phyloP scores from a whole-genome alignment of 35 echinoderm and acorn worm species.

The Strongylocentrotus purpuratus region DNA sequence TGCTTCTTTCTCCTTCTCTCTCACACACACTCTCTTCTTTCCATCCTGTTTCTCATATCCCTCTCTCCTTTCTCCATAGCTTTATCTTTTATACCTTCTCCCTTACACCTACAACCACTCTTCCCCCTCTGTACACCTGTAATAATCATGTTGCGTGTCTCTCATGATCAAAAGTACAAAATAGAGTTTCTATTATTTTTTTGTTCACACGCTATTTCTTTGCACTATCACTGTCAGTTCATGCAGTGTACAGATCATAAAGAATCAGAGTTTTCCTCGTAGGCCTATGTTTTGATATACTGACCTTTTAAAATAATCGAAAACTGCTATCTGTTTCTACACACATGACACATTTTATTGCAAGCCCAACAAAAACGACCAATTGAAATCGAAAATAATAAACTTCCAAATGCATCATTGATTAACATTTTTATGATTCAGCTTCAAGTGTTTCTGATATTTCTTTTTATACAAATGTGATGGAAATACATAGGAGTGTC shows the following conservation, averaged over 20 bases:
- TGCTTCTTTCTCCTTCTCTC: no score
- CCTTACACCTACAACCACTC: no score
- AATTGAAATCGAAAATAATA: neutral
- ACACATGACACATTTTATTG: no score
- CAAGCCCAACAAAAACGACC: neutral
- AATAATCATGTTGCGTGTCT: neutral
- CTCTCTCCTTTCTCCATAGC: no score
- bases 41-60: no score
- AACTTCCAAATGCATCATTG: neutral
- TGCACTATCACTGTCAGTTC: neutral
- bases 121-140: neutral
- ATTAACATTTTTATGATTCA: neutral
- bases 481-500: no score
- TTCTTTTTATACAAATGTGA: neutral
- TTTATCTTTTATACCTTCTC: no score
- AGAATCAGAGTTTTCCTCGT: neutral
- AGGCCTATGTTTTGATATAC: neutral
- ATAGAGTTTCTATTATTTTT: slow-evolving; percentile 5
- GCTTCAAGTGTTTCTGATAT: neutral
- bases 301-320: neutral
- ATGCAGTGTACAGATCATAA: neutral
- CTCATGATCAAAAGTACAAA: neutral
- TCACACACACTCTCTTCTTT: no score
- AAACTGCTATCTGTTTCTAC: neutral
- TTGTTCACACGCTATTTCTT: neutral